Conservation (phyloP, 1,140 invertebrate genomes). For the Latrodectus geometricus region DNA sequence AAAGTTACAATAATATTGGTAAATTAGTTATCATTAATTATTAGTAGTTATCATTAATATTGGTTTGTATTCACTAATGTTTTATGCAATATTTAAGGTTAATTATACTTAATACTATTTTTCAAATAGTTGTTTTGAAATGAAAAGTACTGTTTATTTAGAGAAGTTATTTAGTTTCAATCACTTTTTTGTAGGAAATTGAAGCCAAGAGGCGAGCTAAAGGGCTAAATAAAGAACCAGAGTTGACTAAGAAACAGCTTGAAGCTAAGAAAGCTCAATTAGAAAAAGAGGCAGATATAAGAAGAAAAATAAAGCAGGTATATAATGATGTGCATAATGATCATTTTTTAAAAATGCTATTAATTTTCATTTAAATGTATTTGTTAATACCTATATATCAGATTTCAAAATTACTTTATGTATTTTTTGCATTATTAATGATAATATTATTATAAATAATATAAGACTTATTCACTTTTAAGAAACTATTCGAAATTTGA, state of each 20-base stretch:
- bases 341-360: no score
- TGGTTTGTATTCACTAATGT: background rate
- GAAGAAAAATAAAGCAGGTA: slow-evolving; percentile 49
- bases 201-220: slow-evolving; percentile 87
- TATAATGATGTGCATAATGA: background rate
- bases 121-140: background rate
- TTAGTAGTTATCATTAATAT: no score
- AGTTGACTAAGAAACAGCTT: slow-evolving; percentile 90
- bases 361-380: no score
- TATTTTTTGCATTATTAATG: no score
- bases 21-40: no score
- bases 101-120: background rate
- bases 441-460: no score
- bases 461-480: no score
- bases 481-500: no score
- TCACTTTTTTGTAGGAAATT: slow-evolving; percentile 75
- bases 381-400: no score
- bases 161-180: background rate
- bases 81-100: background rate
- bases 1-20: no score
- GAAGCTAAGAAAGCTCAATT: slow-evolving; percentile 89
- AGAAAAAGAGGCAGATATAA: slow-evolving; percentile 84
- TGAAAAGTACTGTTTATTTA: slow-evolving; percentile 13
- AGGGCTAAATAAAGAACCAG: slow-evolving; percentile 79
- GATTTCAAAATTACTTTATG: no score